Evolutionary conservation across 2,888 invertebrate genomes (phyloP), one percentile per base, ranked within the genome.

Genomic region (Anarsia innoxiella): DNA sequence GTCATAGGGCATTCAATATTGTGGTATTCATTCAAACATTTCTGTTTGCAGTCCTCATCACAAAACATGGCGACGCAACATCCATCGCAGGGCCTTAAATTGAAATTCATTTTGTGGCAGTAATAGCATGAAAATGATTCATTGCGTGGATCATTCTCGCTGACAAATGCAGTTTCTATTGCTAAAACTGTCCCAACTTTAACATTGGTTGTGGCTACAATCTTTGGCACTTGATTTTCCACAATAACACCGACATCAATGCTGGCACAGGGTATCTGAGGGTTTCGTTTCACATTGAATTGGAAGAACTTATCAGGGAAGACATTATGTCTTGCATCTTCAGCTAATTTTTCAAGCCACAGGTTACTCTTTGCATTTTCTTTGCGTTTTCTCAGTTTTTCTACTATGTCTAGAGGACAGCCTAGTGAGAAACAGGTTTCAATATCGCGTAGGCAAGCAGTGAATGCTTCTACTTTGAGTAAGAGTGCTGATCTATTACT

Each of bases 401-500:
- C 30, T 1, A 35, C n/a, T 4, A 56, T 46, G n/a, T 56, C 45
- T 4, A 35, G 5, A 1, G 62, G 56, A 29, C 55, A 59, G 2
- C 45, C 50, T 36, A 57, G 40, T 0, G 28, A 26, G 19, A 57
- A 49, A 31, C 58, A 56, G 27, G 28, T 44, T 1, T 56, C 47
- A 15, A 62, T 54, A 25, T 65, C 65, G 5, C 37, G 34, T 8
- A 51, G 8, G 34, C 56, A 52, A 2, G 49, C 57, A 10, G 12
- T 14, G 15, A 38, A 53, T 4, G 36, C 39, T 8, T 45, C 27
- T 2, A 43, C 9, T 12, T 42, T 45, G 1, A 33, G 37, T 1
- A 60, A 39, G 9, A 59, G 19, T 0, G 49, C 55, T 16, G 65
- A 63, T 46, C 62, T 50, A 25, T 58, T 56, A 33, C 55, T 52